Conservation (phyloP, 2,113 vertebrate genomes). For the Scolopax mira region DNA sequence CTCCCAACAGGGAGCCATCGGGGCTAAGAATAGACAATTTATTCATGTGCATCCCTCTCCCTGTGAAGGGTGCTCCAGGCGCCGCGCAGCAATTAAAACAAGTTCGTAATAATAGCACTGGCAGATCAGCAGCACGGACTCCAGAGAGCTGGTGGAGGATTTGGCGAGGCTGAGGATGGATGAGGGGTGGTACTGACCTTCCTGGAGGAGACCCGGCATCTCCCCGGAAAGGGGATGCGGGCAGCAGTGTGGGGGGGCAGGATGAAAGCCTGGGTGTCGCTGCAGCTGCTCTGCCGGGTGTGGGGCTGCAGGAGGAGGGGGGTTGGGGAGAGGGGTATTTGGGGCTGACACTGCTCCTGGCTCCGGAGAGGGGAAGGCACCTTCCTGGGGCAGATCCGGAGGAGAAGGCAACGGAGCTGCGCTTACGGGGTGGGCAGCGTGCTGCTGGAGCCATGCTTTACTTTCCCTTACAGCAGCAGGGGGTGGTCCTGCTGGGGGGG, state of each 20-base stretch:
- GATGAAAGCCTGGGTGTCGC: neutral
- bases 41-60: neutral
- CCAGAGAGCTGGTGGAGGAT: neutral
- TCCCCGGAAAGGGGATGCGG: neutral
- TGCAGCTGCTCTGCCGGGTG: accelerated
- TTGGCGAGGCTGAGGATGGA: neutral
- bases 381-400: neutral
- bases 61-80: neutral
- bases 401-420: neutral
- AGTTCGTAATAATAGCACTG: neutral
- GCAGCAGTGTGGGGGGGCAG: neutral
- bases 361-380: neutral
- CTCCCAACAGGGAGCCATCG: neutral
- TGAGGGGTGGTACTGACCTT: neutral
- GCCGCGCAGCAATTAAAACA: neutral
- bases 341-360: neutral
- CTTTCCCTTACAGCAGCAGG: neutral
- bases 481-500: neutral
- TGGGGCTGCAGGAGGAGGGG: neutral
- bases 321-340: neutral
- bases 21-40: neutral
- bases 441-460: neutral
- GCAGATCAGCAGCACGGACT: accelerated
- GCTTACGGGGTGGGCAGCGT: neutral
- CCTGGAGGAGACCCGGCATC: accelerated